A percentile compares a stretch with the other conserved stretches of the same genome.
Conservation (phyloP, 2,797 vertebrate genomes). For the Cercopithecus neglectus region DNA sequence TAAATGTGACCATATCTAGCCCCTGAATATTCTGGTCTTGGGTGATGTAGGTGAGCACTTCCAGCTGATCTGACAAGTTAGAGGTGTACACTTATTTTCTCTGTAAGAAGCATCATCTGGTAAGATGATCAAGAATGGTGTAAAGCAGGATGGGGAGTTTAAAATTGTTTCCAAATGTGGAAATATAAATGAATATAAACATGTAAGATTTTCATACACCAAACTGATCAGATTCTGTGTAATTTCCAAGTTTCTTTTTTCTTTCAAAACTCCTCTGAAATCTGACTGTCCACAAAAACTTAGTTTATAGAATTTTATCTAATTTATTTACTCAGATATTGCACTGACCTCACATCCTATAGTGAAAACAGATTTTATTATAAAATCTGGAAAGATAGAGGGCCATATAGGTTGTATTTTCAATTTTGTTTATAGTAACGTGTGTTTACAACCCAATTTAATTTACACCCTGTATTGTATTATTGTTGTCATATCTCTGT, state of each 20-base stretch:
- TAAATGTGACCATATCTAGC: background rate
- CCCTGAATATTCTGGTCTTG: background rate
- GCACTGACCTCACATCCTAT: background rate
- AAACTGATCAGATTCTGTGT: background rate
- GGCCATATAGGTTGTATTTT: background rate
- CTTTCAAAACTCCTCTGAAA: background rate
- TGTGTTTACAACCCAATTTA: constrained; percentile 3
- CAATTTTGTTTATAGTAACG: background rate
- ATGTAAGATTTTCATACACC: background rate
- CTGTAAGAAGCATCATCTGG: background rate
- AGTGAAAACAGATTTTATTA: background rate
- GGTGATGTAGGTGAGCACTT: background rate
- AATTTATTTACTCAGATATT: constrained; percentile 4
- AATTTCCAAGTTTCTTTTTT: constrained; percentile 1
- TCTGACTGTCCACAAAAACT: background rate
- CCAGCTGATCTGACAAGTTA: background rate
- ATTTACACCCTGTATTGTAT: background rate
- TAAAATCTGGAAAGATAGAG: constrained; percentile 26
- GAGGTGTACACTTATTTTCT: background rate
- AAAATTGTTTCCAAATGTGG: background rate
- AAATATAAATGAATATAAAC: background rate
- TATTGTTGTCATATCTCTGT: background rate
- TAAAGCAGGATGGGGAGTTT: background rate
- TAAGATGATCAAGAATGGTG: background rate
- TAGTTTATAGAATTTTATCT: constrained; percentile 26